Base-by-base conservation (phyloP, 2,113 vertebrate species). In the Paracanthobrama guichenoti region DNA sequence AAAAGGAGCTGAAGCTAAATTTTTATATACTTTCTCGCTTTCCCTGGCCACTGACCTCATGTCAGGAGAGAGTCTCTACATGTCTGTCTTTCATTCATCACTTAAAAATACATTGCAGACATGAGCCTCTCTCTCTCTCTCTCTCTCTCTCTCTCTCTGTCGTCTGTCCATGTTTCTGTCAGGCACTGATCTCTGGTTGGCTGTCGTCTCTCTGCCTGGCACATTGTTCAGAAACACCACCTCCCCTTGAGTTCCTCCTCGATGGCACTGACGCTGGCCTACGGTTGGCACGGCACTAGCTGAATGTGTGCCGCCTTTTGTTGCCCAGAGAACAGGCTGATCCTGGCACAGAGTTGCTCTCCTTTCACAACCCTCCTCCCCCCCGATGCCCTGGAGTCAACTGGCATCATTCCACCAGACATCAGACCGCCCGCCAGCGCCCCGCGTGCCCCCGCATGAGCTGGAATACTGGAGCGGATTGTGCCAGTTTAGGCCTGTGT, bases 391-490 rank as follows among this genome's bases (percentile, higher is more conserved):
- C 50, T 8, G 86, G 91, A 88, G 91, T 91, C 88, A 89, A 88
- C 88, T 89, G 91, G 91, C 93, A 91, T 92, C 85, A 87, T 88
- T 93, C 93, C 93, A 94, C 89, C 92, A 93, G 92, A 91, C 92
- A 91, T 94, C 91, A 92, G 90, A 92, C 91, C 91, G 39, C 78
- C 57, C 55, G 77, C 75, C 75, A 78, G 75, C 28, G 20, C 75
- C 71, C 71, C 53, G 79, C 79, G 44, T 66, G 79, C 79, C 79
- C 79, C 79, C 79, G 79, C 79, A 66, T 67, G 60, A 50, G 73
- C 87, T 78, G 86, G 82, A 86, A 90, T 86, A 67, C 79, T 67
- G 79, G 77, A 79, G 76, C 13, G 35, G 20, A 11, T 60, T 46
- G 57, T 79, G 76, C 50, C 75, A 39, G 75, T 77, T 42, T 13